Conservation (phyloP, 2,113 vertebrate species). For the Todiramphus saurophagus region DNA sequence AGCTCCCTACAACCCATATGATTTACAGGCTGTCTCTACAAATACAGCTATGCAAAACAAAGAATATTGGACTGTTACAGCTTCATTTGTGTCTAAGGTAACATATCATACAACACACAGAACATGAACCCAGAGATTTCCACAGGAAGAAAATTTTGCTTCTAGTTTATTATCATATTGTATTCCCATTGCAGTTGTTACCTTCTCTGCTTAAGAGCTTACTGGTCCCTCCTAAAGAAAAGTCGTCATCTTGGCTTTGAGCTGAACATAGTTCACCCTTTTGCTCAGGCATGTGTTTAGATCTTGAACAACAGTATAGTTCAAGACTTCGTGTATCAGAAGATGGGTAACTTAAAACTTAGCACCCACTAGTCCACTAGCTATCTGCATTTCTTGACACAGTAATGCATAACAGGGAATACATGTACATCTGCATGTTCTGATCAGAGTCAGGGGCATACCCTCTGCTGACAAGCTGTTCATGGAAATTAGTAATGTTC, state of each 20-base stretch:
- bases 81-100: conserved; percentile 78
- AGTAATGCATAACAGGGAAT: not conserved
- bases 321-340: not conserved
- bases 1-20: conserved; percentile 59
- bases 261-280: not conserved
- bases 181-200: not conserved
- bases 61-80: conserved; percentile 72
- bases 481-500: not conserved
- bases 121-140: not conserved
- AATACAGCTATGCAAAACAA: conserved; percentile 51
- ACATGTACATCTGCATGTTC: not conserved
- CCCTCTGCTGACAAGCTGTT: not conserved
- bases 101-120: not conserved
- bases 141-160: not conserved
- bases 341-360: not conserved
- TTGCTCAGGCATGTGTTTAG: not conserved
- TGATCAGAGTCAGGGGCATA: not conserved
- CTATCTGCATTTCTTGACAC: not conserved
- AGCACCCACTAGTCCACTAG: not conserved
- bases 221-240: not conserved
- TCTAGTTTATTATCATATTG: not conserved
- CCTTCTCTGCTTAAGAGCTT: not conserved
- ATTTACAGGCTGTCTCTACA: conserved; percentile 70
- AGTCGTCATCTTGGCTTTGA: not conserved
- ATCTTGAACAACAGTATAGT: not conserved